phyloP scores from a whole-genome alignment of 2,113 vertebrate genomes.

The Sinocyclocheilus anophthalmus region DNA sequence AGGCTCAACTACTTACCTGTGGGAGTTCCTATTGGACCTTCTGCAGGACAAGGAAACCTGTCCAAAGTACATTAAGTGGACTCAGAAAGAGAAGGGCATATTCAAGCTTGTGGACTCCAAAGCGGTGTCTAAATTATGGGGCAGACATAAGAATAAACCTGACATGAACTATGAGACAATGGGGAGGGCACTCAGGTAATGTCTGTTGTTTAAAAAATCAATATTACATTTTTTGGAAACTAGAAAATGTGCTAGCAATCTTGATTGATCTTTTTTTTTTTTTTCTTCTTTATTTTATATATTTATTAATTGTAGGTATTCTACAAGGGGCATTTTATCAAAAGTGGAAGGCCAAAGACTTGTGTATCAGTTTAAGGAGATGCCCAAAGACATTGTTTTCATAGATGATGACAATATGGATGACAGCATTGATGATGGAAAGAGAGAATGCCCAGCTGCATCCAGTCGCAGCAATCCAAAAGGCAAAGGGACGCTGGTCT shows the following conservation, averaged over 20 bases:
- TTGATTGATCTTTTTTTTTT: not conserved
- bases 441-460: constrained; percentile 24
- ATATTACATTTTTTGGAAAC: not conserved
- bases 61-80: constrained; percentile 98
- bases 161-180: constrained; percentile 99
- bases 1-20: constrained; percentile 98
- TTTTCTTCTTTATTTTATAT: not conserved
- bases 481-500: constrained; percentile 37
- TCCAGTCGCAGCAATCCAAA: constrained; percentile 2
- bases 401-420: constrained; percentile 84
- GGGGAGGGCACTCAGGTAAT: constrained; percentile 93
- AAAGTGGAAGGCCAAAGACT: constrained; percentile 97
- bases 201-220: not conserved
- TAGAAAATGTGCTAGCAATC: not conserved
- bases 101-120: constrained; percentile 99
- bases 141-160: constrained; percentile 98
- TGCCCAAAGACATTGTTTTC: constrained; percentile 98
- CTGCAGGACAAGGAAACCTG: constrained; percentile 99
- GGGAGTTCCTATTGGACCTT: constrained; percentile 97
- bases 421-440: constrained; percentile 32
- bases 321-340: constrained; percentile 98
- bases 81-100: constrained; percentile 96
- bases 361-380: constrained; percentile 98
- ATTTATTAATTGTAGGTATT: constrained; percentile 79
- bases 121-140: constrained; percentile 96